Evolutionary conservation across 2,888 invertebrate species (phyloP).

Genomic region (Epinotia nisella): DNA sequence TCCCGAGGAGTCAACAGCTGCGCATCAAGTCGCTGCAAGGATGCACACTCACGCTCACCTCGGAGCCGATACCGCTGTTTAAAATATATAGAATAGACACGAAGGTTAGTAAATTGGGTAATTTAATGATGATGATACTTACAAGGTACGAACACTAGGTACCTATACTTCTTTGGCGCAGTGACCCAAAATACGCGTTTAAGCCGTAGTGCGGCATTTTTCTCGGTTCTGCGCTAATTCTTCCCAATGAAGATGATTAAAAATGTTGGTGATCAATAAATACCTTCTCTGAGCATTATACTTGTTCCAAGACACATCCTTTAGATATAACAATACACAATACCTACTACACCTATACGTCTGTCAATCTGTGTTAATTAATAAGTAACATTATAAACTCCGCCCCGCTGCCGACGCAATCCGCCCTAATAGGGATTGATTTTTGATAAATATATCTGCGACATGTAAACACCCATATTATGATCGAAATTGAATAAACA

Average conservation of each 20-base stretch:
- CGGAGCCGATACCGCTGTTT: conserved; percentile 66
- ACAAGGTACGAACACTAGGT: too few species aligned
- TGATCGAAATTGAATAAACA: neutral
- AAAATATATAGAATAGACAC: conserved; percentile 71
- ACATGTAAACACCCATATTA: neutral
- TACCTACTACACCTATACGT: too few species aligned
- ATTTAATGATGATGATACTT: neutral
- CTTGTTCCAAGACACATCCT: too few species aligned
- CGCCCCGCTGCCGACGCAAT: neutral
- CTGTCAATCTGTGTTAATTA: neutral
- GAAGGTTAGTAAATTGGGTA: conserved; percentile 58
- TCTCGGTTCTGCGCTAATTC: too few species aligned
- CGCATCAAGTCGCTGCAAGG: conserved; percentile 71
- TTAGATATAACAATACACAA: neutral
- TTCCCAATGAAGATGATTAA: neutral
- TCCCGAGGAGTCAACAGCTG: conserved; percentile 57
- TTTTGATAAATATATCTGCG: too few species aligned
- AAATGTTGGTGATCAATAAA: neutral
- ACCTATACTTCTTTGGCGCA: too few species aligned
- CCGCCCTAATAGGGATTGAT: neutral
- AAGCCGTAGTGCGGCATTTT: too few species aligned
- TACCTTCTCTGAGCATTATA: too few species aligned
- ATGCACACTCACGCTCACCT: conserved; percentile 62
- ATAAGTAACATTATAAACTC: neutral
- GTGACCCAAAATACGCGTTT: too few species aligned